These are phyloP conservation scores for Oreohelix idahoensis DNA, from an alignment of 1,140 invertebrate species.

Conservation along the genomic window DNA sequence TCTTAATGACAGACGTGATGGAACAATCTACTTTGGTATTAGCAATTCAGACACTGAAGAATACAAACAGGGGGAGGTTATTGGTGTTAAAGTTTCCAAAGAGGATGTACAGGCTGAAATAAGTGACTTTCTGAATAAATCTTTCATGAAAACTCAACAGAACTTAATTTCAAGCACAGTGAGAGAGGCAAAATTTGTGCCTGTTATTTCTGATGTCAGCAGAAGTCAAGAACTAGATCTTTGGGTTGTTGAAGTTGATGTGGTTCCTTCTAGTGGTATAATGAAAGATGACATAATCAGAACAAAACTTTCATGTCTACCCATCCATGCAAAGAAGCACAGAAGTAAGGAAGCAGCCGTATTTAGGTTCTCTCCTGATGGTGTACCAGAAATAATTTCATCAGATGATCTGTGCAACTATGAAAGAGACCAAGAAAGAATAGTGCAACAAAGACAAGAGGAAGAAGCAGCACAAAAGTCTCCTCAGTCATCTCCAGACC, in stretches of 20 bases:
- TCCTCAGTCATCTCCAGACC: neutral
- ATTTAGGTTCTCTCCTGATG: constrained; percentile 37
- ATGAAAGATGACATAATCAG: constrained; percentile 47
- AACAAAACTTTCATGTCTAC: neutral
- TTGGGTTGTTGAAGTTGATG: constrained; percentile 53
- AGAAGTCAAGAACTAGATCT: neutral
- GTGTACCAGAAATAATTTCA: constrained; percentile 24
- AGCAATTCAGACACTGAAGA: constrained; percentile 21
- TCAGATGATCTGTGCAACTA: constrained; percentile 29
- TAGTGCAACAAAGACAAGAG: constrained; percentile 38
- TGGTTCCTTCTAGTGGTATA: constrained; percentile 39
- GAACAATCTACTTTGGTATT: constrained; percentile 57
- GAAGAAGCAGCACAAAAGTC: constrained; percentile 39
- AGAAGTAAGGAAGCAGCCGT: neutral
- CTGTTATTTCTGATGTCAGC: constrained; percentile 25
- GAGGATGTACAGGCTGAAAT: constrained; percentile 38
- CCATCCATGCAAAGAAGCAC: constrained; percentile 22
- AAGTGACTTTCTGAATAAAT: constrained; percentile 34
- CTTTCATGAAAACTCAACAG: constrained; percentile 40
- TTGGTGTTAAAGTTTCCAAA: constrained; percentile 42
- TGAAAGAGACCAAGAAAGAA: constrained; percentile 35
- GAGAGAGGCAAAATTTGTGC: constrained; percentile 46
- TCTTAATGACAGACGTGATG: constrained; percentile 53
- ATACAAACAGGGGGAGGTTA: constrained; percentile 46
- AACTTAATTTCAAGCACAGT: constrained; percentile 46